Evolutionary conservation across 1,140 invertebrate species (phyloP), one percentile per base, ranked within the genome.

Genomic region (Orius insidiosus): DNA sequence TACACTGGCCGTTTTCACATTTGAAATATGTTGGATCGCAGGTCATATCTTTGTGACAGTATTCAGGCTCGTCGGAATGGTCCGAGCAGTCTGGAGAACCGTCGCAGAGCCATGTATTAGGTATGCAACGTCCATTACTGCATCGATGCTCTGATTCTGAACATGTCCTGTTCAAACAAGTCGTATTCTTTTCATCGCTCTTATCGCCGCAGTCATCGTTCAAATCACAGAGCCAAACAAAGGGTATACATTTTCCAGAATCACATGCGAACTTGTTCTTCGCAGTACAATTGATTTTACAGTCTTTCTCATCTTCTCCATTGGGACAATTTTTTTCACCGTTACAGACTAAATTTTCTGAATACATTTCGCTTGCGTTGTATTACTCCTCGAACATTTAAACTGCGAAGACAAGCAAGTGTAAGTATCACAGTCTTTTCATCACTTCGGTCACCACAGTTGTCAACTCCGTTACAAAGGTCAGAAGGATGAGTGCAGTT

Each of bases 41-140:
- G 9, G 67, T 62, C 16, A 54, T 52, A n/a, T 24, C 34, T 45
- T 66, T 68, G 54, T 63, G 59, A 53, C 78, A 78, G 42, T 64
- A 65, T 9, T 58, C 42, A 3, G 69, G 68, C 58, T 85, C 81
- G 58, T 85, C 81, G 60, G 82, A 80, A 14, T 69, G 69, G 42
- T 68, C 67, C 0, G 68, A 66, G 56, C 82, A 86, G 58, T 86
- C 83, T 6, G 60, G 59, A 55, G 76, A 73, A 1, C 71, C 74
- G 59, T 87, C 85, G 63, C 87, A 92, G 37, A 75, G 69, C 85
- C 85, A 90, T 11, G 76, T 65, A 33, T 68, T 61, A 2, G 85
- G 83, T 53, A 92, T 82, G 59, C 86, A 92, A 18, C 78, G 70
- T 1, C 77, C 77, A 9, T 68, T 70, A 30, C 61, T 59, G 60